A percentile compares a stretch with the other conserved stretches of the same genome.
Conservation (phyloP, 2,888 invertebrate genomes). For the Drosophila niveifrons region DNA sequence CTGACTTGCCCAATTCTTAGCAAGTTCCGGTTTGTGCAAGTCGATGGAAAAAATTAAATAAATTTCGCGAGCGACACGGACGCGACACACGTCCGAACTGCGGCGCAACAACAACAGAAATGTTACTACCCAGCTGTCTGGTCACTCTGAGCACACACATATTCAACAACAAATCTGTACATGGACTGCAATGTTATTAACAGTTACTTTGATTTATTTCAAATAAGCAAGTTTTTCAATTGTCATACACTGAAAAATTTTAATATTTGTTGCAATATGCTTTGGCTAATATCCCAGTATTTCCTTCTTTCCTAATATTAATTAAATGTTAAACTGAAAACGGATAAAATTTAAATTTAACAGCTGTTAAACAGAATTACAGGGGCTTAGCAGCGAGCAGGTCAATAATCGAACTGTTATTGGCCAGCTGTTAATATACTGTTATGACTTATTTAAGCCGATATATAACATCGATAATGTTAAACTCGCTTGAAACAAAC, state of each 20-base stretch:
- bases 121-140: conserved; percentile 51
- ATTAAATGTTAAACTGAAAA: background rate
- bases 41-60: conserved; percentile 63
- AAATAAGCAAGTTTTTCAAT: background rate
- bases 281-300: background rate
- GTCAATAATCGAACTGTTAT: background rate
- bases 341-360: background rate
- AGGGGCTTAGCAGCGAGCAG: background rate
- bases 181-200: conserved; percentile 12
- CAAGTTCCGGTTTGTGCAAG: conserved; percentile 77
- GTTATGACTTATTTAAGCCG: background rate
- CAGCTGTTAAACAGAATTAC: background rate
- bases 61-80: conserved; percentile 59
- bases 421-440: background rate
- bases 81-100: conserved; percentile 56
- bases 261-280: background rate
- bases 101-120: conserved; percentile 63
- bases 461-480: conserved; percentile 9
- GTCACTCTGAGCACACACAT: conserved; percentile 30
- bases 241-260: background rate
- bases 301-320: background rate
- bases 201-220: conserved; percentile 1
- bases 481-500: background rate
- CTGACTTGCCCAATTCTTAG: conserved; percentile 60
- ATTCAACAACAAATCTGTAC: conserved; percentile 26